Conservation (phyloP, 2,797 vertebrate species). For the Coendou prehensilis region DNA sequence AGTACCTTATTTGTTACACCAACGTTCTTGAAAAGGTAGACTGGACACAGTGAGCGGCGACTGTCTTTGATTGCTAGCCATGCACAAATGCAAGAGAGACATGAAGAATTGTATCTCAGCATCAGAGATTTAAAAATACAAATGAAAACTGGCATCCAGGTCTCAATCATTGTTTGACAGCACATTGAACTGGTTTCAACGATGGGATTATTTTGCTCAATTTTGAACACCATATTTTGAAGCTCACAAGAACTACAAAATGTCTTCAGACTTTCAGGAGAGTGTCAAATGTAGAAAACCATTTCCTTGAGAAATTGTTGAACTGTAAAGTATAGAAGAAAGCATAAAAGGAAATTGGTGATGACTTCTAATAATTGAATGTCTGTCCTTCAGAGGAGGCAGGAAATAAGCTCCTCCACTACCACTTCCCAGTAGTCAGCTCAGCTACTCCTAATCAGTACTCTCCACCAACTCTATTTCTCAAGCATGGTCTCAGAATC, state of each 20-base stretch:
- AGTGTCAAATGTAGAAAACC: not conserved
- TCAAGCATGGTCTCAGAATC: not conserved
- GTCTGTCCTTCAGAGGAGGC: not conserved
- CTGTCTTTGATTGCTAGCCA: not conserved
- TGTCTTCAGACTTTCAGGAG: not conserved
- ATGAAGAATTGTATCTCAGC: not conserved
- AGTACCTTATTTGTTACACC: not conserved
- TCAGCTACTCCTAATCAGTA: not conserved
- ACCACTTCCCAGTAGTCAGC: not conserved
- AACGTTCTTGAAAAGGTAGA: slow-evolving; percentile 7
- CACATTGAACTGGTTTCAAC: not conserved
- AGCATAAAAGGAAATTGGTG: not conserved
- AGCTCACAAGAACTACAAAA: not conserved
- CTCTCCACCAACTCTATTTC: not conserved
- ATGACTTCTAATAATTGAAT: not conserved
- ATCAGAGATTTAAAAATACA: not conserved
- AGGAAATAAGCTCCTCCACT: not conserved
- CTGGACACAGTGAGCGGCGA: not conserved
- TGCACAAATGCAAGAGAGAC: not conserved
- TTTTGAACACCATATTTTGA: not conserved
- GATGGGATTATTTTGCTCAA: not conserved
- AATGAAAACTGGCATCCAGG: not conserved
- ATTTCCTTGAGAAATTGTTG: not conserved
- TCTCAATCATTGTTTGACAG: not conserved
- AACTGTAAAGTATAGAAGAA: not conserved